These are phyloP conservation scores for Gymnorhina tibicen DNA, from an alignment of 2,113 vertebrate genomes.

Conservation along the genomic window DNA sequence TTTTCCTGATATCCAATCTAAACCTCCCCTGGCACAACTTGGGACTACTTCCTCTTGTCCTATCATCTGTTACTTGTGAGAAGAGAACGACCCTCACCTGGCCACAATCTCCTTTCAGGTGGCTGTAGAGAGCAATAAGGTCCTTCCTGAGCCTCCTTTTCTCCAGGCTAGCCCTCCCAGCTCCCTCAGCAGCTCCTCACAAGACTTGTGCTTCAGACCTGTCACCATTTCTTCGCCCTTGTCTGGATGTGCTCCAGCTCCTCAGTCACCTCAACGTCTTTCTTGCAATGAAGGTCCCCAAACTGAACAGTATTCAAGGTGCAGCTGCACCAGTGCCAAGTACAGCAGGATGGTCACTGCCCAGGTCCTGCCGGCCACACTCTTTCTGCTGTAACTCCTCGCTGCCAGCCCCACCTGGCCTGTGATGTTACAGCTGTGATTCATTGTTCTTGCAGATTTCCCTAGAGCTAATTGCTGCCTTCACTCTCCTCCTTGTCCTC, in stretches of 20 bases:
- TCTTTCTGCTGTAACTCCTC: neutral
- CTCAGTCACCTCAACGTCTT: neutral
- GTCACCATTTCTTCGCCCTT: neutral
- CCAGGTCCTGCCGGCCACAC: neutral
- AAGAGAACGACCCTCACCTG: neutral
- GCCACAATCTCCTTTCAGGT: neutral
- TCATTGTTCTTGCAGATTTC: neutral
- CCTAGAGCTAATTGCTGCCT: neutral
- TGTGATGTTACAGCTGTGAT: neutral
- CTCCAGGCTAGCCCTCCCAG: neutral
- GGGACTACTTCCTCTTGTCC: neutral
- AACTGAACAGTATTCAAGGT: neutral
- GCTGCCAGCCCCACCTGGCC: neutral
- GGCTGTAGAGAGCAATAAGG: neutral
- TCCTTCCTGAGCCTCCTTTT: neutral
- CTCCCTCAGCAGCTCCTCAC: neutral
- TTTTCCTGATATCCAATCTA: neutral
- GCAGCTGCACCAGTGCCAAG: neutral
- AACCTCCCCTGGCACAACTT: neutral
- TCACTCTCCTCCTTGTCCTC: neutral
- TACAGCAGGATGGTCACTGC: neutral
- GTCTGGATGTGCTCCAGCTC: neutral
- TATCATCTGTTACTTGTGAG: neutral
- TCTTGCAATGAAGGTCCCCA: neutral
- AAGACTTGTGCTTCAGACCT: neutral